Percentiles rank a stretch among this genome's conserved stretches.
Conservation (phyloP, 92 coral and sea anemone species). For the Palythoa grandiflora region DNA sequence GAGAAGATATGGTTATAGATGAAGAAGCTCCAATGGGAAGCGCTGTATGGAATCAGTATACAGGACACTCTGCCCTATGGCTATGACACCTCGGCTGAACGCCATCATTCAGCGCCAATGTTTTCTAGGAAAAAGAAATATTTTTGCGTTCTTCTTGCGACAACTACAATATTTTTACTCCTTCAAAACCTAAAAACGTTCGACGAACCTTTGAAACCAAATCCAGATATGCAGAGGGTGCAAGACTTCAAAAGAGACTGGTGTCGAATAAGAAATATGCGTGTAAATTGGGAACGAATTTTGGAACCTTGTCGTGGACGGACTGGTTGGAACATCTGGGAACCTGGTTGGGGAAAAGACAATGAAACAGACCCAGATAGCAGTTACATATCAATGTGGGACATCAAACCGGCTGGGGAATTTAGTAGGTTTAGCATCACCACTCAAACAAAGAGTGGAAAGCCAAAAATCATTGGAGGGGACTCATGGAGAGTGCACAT, state of each 20-base stretch:
- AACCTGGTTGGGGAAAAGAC: slow-evolving; percentile 66
- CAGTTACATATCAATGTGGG: slow-evolving; percentile 85
- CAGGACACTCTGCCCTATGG: slow-evolving; percentile 26
- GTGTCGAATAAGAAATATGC: slow-evolving; percentile 80
- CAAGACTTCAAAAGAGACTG: slow-evolving; percentile 80
- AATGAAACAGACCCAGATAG: slow-evolving; percentile 75
- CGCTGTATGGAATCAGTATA: slow-evolving; percentile 32
- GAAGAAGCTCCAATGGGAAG: slow-evolving; percentile 14
- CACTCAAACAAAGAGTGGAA: slow-evolving; percentile 68
- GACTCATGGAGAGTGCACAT: slow-evolving; percentile 92
- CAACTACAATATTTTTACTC: background rate
- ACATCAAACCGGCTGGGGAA: slow-evolving; percentile 91
- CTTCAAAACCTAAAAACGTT: slow-evolving; percentile 15
- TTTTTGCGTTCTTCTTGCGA: background rate
- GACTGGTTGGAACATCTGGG: slow-evolving; percentile 70
- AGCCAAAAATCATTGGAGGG: slow-evolving; percentile 79
- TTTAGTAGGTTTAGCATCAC: slow-evolving; percentile 83
- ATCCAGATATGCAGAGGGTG: slow-evolving; percentile 5
- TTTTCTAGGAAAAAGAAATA: slow-evolving; percentile 26
- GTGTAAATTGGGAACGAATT: slow-evolving; percentile 91
- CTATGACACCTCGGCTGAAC: slow-evolving; percentile 8
- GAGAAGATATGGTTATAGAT: background rate
- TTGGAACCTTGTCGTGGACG: slow-evolving; percentile 83
- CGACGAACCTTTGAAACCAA: slow-evolving; percentile 23
- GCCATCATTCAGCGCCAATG: background rate